Percentiles rank a stretch among this genome's conserved stretches.
phyloP scores from a whole-genome alignment of 1,140 invertebrate genomes.

The Magallana angulata region DNA sequence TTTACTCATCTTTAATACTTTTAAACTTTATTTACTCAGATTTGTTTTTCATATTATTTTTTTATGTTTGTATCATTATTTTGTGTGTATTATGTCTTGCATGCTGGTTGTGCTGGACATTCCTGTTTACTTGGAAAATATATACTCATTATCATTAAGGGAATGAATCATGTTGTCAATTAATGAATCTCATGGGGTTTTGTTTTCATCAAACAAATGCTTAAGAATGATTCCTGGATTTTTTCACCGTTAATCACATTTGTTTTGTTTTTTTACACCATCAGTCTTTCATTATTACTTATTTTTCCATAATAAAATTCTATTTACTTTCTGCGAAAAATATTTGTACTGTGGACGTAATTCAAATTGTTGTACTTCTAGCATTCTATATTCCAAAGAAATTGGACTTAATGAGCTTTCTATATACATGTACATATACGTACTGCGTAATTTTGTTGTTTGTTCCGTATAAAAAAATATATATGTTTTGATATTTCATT shows the following conservation, averaged over 20 bases:
- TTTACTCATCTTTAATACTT: neutral
- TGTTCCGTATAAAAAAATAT: neutral
- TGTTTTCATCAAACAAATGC: neutral
- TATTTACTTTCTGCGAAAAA: too few relatives aligned
- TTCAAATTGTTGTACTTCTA: too few relatives aligned
- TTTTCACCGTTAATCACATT: neutral
- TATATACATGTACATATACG: too few relatives aligned
- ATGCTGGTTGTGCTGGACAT: neutral
- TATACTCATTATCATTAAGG: too few relatives aligned
- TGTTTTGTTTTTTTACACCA: neutral
- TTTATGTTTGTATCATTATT: neutral
- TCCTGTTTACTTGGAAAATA: too few relatives aligned
- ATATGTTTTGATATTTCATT: neutral
- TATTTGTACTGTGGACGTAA: too few relatives aligned
- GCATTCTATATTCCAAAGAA: too few relatives aligned
- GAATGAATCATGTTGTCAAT: neutral
- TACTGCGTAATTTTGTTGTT: too few relatives aligned
- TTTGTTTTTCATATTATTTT: neutral
- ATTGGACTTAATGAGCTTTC: too few relatives aligned
- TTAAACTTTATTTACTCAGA: neutral
- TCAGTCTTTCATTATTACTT: slow-evolving; percentile 13
- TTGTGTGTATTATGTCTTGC: neutral
- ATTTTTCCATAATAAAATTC: neutral
- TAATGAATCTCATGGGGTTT: neutral
- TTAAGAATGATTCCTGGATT: neutral